Percentiles rank a stretch among this genome's conserved stretches.
phyloP scores from a whole-genome alignment of 2,888 invertebrate genomes.

The Tortrix viridana region DNA sequence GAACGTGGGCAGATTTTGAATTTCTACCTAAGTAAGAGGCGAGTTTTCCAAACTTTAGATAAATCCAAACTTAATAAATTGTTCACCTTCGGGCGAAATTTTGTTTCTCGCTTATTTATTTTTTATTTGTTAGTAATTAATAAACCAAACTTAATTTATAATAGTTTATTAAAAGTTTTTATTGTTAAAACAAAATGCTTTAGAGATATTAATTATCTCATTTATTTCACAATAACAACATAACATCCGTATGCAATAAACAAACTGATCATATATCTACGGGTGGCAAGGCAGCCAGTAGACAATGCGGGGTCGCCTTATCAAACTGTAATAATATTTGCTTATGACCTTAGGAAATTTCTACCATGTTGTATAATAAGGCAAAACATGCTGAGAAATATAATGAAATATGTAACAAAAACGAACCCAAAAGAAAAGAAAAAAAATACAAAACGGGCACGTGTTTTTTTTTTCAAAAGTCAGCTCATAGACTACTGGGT shows the following conservation, averaged over 20 bases:
- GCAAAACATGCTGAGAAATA: slow-evolving; percentile 42
- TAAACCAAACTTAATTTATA: slow-evolving; percentile 7
- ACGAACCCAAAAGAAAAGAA: background rate
- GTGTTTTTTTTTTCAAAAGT: slow-evolving; percentile 27
- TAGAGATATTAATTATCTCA: slow-evolving; percentile 17
- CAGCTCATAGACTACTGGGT: slow-evolving; percentile 55
- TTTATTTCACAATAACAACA: slow-evolving; percentile 35
- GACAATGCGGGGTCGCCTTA: slow-evolving; percentile 72
- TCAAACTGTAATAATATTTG: slow-evolving; percentile 66
- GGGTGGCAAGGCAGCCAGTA: slow-evolving; percentile 42
- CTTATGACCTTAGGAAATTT: slow-evolving; percentile 64
- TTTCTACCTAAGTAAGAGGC: slow-evolving; percentile 30
- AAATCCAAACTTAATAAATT: slow-evolving; percentile 25
- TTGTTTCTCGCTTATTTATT: slow-evolving; percentile 12
- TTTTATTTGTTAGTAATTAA: slow-evolving; percentile 7
- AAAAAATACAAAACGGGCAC: background rate
- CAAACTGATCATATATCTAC: slow-evolving; percentile 37
- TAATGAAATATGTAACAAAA: background rate
- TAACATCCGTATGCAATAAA: slow-evolving; percentile 44
- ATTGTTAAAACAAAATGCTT: slow-evolving; percentile 13
- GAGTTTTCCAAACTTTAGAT: slow-evolving; percentile 20
- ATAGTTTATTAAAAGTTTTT: slow-evolving; percentile 16
- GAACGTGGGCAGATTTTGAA: slow-evolving; percentile 48
- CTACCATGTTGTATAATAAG: slow-evolving; percentile 43
- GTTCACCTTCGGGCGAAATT: slow-evolving; percentile 26